Conservation (phyloP, 2,888 invertebrate genomes). For the Melangyna quadrimaculata region DNA sequence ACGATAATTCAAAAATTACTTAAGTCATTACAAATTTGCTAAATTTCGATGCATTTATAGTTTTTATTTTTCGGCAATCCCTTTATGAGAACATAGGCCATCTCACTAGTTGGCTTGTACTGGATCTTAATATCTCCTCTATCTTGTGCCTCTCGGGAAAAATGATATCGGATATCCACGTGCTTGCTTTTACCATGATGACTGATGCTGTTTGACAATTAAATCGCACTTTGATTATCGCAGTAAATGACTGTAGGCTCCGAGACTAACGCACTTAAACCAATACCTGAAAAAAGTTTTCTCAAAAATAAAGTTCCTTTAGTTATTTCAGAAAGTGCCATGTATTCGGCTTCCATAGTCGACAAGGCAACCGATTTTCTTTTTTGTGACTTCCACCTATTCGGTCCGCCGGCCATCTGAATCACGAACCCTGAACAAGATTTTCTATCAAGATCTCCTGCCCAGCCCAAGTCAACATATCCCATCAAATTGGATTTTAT, state of each 20-base stretch:
- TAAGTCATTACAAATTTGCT: not conserved
- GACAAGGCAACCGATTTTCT: no score
- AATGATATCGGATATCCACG: constrained; percentile 14
- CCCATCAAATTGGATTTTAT: not conserved
- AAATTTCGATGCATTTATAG: not conserved
- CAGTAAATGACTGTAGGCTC: not conserved
- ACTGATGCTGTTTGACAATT: constrained; percentile 4
- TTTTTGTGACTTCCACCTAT: no score
- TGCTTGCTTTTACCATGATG: constrained; percentile 15
- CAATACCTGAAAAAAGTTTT: constrained; percentile 17
- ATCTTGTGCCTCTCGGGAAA: not conserved
- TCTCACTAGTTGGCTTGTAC: not conserved
- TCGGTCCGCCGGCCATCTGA: no score
- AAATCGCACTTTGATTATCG: not conserved
- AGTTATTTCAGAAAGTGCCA: no score
- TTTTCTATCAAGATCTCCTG: no score
- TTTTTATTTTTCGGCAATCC: not conserved
- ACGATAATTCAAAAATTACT: not conserved
- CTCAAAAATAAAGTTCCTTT: constrained; percentile 15
- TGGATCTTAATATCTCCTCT: not conserved
- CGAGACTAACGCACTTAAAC: not conserved
- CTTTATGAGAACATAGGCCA: not conserved
- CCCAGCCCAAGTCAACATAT: no score
- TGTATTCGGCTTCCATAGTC: no score
- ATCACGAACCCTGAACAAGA: no score